These are phyloP conservation scores for Nesidiocoris tenuis DNA, from an alignment of 2,888 invertebrate species.

Conservation along the genomic window DNA sequence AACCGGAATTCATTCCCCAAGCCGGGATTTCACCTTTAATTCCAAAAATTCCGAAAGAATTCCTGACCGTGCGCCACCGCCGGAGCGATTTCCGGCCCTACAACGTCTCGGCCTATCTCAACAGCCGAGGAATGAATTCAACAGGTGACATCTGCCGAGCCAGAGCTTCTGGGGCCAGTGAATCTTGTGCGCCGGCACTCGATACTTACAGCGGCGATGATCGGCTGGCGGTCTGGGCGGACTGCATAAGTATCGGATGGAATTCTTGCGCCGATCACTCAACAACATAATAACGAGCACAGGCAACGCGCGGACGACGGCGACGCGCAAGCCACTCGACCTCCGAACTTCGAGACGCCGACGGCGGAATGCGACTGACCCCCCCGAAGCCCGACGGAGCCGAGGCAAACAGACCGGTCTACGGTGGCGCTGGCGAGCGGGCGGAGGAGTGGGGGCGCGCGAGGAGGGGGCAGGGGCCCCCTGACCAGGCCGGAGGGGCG, in stretches of 20 bases:
- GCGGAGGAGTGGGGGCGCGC: neutral
- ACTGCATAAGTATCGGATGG: neutral
- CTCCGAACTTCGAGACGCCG: neutral
- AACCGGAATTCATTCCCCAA: too few species aligned
- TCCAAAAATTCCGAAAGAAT: too few species aligned
- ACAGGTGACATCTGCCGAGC: too few species aligned
- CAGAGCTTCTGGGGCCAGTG: too few species aligned
- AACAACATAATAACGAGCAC: neutral
- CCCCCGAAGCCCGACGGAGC: neutral
- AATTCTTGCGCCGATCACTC: neutral
- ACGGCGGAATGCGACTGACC: neutral
- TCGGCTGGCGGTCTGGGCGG: neutral
- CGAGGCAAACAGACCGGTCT: neutral
- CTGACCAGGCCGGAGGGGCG: neutral
- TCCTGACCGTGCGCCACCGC: too few species aligned
- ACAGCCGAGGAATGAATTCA: too few species aligned
- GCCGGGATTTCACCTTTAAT: too few species aligned
- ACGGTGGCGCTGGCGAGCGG: neutral
- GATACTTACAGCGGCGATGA: neutral
- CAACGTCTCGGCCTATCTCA: too few species aligned
- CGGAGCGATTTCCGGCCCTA: too few species aligned
- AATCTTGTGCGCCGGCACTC: too few species aligned
- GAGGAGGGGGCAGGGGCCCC: neutral
- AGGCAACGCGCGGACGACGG: neutral
- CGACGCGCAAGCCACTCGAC: neutral